phyloP scores from a whole-genome alignment of 2,113 vertebrate species.

The Prochilodus magdalenae region DNA sequence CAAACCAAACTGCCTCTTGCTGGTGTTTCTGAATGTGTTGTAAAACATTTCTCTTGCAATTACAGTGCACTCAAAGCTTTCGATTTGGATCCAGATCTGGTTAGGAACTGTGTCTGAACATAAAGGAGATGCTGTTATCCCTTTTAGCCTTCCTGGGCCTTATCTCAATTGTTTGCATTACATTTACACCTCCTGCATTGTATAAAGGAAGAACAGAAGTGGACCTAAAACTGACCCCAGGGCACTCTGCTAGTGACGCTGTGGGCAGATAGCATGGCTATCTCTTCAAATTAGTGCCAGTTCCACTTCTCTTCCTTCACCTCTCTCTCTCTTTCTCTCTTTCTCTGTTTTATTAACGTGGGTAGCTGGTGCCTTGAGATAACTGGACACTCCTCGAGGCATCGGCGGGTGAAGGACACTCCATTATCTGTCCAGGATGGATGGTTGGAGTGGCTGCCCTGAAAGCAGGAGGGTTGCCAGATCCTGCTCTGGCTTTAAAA shows the following conservation, averaged over 20 bases:
- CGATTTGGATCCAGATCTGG: not conserved
- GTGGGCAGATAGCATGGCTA: not conserved
- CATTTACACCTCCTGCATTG: not conserved
- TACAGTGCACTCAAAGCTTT: not conserved
- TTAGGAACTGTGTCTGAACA: conserved; percentile 2
- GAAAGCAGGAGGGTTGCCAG: conserved; percentile 77
- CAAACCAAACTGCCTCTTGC: fast-evolving
- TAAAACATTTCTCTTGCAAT: not conserved
- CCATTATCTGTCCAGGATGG: conserved; percentile 80
- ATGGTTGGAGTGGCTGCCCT: conserved; percentile 79
- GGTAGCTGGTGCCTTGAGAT: conserved; percentile 76
- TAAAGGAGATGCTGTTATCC: conserved; percentile 17
- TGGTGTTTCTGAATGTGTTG: not conserved
- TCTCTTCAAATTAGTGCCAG: not conserved
- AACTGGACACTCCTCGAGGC: conserved; percentile 79
- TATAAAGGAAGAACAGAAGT: not conserved
- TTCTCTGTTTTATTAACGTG: conserved; percentile 73
- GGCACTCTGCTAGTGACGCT: not conserved
- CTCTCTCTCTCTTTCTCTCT: conserved; percentile 9
- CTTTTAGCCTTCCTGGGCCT: not conserved
- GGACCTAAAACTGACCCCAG: not conserved
- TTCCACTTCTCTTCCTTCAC: not conserved
- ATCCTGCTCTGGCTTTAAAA: conserved; percentile 74
- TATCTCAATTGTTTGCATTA: not conserved
- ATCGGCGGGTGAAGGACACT: conserved; percentile 78